phyloP scores from a whole-genome alignment of 2,797 vertebrate species.

The Lutra lutra region DNA sequence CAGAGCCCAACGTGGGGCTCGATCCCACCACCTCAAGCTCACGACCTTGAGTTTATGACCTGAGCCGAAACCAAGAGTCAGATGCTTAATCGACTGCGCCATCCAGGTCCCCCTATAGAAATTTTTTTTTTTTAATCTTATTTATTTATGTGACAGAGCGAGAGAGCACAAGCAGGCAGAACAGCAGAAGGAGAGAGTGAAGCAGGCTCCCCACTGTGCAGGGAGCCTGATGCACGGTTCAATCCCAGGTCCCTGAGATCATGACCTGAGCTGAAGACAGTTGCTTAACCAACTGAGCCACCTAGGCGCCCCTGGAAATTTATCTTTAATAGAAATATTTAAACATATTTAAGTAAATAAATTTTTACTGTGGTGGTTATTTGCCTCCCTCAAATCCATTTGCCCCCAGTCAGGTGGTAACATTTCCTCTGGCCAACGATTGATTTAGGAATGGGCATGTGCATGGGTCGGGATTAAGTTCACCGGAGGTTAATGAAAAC shows the following conservation, averaged over 20 bases:
- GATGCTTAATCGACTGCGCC: not conserved
- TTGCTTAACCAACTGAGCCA: not conserved
- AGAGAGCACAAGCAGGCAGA: too few relatives aligned
- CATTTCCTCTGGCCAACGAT: not conserved
- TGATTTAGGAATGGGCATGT: not conserved
- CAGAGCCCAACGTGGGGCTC: not conserved
- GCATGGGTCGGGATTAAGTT: not conserved
- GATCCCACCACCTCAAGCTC: not conserved
- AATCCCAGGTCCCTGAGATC: too few relatives aligned
- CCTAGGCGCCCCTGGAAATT: not conserved
- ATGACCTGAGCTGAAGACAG: too few relatives aligned
- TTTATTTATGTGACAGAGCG: too few relatives aligned
- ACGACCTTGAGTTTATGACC: not conserved
- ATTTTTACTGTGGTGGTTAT: not conserved
- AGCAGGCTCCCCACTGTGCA: too few relatives aligned
- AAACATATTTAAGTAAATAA: not conserved
- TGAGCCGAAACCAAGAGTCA: not conserved
- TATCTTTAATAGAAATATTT: conserved; percentile 11
- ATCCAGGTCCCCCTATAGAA: not conserved
- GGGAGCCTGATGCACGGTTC: too few relatives aligned
- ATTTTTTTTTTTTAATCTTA: not conserved
- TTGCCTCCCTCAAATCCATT: not conserved
- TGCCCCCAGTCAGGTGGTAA: not conserved
- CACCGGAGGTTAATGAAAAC: conserved; percentile 47
- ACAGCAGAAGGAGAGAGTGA: too few relatives aligned